Base-by-base conservation (phyloP, 2,888 invertebrate genomes). In the Rutpela maculata region DNA sequence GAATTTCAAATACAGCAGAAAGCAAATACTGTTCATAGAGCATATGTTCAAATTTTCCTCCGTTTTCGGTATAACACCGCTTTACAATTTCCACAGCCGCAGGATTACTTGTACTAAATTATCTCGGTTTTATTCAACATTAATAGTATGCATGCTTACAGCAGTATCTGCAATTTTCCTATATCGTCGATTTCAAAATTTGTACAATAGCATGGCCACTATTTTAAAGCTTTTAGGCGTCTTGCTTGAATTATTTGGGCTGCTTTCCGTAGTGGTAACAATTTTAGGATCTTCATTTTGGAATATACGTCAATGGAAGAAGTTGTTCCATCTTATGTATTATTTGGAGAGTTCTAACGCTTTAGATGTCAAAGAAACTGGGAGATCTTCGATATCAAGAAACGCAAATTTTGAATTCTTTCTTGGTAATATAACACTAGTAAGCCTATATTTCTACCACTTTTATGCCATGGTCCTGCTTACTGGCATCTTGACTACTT, bases 261-360 rank as follows among this genome's bases (percentile, higher is more conserved):
- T 57, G 12, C 1, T 18, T 18, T 18, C 18, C 1, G 7, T 57
- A 11, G 6, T 19, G 1, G 26, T 55, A 50, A 67, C 22, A 6
- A 19, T 67, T 22, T 50, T 19, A 2, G 66, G 66, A 55, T 22
- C 22, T 2, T 43, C 66, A 0, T 67, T 67, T 18, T 67, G 66
- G 66, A 67, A 67, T 55, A 19, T 67, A 22, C 18, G 22, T 12
- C 5, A 4, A 67, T 67, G 43, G 43, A 19, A 65, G 10, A 17
- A 65, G 12, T 38, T 65, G 11, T 18, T 38, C 7, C 9, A 18
- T 18, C 35, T 18, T 6, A 9, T 18, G 9, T 2, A 15, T 31
- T 4, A 31, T 9, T n/a, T 65, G 1, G 65, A 65, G 12, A 38
- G 12, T 12, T 1, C 1, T 9, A 6, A 12, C 17, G 9, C 1